Evolutionary conservation across 2,888 invertebrate species (phyloP).

Genomic region (Lapara coniferarum): DNA sequence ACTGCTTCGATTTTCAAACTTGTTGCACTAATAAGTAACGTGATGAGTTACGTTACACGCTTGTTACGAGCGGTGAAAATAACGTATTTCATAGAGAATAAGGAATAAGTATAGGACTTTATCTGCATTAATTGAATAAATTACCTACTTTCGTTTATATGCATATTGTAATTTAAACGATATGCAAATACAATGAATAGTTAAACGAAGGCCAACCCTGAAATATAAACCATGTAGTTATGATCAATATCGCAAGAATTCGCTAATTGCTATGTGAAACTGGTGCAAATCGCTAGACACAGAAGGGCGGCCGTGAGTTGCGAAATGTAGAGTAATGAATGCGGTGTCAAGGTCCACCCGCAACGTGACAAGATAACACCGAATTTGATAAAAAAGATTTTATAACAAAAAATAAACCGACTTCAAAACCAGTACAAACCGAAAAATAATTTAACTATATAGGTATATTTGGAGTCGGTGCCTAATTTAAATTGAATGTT

Average conservation of each 20-base stretch:
- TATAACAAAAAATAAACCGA: no score
- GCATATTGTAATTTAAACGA: background rate
- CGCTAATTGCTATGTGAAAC: constrained; percentile 47
- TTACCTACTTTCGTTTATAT: background rate
- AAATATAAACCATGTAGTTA: constrained; percentile 36
- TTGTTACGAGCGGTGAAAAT: no score
- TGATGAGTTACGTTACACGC: no score
- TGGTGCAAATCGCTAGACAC: constrained; percentile 44
- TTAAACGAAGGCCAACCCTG: constrained; percentile 17
- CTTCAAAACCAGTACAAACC: no score
- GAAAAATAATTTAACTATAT: no score
- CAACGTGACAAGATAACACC: constrained; percentile 9
- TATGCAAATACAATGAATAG: constrained; percentile 18
- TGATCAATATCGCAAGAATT: constrained; percentile 36
- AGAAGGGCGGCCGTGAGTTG: constrained; percentile 63
- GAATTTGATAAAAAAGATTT: constrained; percentile 16
- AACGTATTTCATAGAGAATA: no score
- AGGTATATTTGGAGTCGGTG: no score
- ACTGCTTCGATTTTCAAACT: background rate
- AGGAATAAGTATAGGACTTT: no score
- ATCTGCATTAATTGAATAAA: no score
- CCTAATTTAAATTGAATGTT: no score
- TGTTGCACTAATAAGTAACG: background rate
- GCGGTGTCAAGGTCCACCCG: constrained; percentile 64
- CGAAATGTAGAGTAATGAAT: constrained; percentile 61